These are phyloP conservation scores for Drosophila anceps DNA, from an alignment of 2,888 invertebrate species.

Conservation along the genomic window DNA sequence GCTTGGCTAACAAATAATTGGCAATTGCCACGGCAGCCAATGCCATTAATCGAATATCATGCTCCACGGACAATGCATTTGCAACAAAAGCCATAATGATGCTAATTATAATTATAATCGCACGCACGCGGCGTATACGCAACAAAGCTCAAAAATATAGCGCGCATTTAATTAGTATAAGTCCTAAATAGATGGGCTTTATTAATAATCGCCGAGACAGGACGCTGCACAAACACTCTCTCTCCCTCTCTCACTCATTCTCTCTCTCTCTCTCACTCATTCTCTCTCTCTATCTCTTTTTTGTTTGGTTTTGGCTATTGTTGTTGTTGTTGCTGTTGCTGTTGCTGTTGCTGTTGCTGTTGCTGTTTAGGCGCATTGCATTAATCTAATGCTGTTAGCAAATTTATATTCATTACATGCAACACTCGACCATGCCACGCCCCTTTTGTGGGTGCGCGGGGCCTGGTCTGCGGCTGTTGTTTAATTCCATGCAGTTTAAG, in stretches of 20 bases:
- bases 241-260: not conserved
- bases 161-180: constrained; percentile 77
- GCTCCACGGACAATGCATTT: not conserved
- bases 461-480: not conserved
- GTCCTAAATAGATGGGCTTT: constrained; percentile 60
- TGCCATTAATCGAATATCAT: constrained; percentile 47
- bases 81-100: constrained; percentile 22
- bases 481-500: constrained; percentile 45
- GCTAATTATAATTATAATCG: constrained; percentile 53
- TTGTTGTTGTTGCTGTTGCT: not conserved
- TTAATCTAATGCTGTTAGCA: constrained; percentile 67
- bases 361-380: constrained; percentile 35
- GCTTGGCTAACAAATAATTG: constrained; percentile 65
- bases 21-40: constrained; percentile 26
- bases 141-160: constrained; percentile 53
- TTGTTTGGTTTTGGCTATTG: not conserved
- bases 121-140: constrained; percentile 29
- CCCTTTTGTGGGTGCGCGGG: not conserved
- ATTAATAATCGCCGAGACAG: constrained; percentile 63
- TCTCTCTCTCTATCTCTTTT: not conserved
- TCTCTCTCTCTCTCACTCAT: not conserved
- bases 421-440: constrained; percentile 10
- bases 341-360: not conserved
- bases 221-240: constrained; percentile 10
- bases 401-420: constrained; percentile 64